Evolutionary conservation across 2,113 vertebrate genomes (phyloP).

Genomic region (Glaucomys volans): DNA sequence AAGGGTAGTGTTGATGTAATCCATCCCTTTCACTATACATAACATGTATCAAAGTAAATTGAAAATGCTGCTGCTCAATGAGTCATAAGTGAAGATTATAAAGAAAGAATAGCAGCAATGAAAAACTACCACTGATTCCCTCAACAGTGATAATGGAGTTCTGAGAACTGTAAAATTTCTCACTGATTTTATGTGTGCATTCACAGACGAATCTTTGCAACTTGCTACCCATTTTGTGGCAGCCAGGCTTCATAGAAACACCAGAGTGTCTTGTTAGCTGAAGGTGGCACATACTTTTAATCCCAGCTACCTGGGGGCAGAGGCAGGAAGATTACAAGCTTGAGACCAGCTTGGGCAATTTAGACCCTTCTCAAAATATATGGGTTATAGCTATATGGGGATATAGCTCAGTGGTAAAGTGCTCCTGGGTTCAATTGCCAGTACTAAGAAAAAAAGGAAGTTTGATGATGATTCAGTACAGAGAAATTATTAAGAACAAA

Average conservation of each 20-base stretch:
- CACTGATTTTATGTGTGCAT: background rate
- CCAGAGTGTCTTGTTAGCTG: background rate
- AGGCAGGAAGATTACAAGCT: background rate
- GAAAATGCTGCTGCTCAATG: background rate
- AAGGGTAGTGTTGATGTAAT: background rate
- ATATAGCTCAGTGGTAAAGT: background rate
- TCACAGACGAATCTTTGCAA: slow-evolving; percentile 26
- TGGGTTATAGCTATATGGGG: no score
- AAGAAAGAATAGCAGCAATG: slow-evolving; percentile 22
- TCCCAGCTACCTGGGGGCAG: background rate
- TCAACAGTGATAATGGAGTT: slow-evolving; percentile 7
- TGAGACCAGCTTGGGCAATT: background rate
- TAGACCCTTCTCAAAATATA: background rate
- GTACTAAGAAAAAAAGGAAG: background rate
- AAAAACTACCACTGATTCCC: slow-evolving; percentile 36
- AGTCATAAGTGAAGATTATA: slow-evolving; percentile 36
- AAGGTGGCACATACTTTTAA: background rate
- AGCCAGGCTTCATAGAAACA: background rate
- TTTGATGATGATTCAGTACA: background rate
- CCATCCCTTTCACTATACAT: background rate
- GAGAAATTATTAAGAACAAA: slow-evolving; percentile 2
- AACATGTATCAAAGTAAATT: background rate
- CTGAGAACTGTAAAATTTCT: slow-evolving; percentile 37
- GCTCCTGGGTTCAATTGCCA: background rate
- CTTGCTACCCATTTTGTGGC: slow-evolving; percentile 15